Base-by-base conservation (phyloP, 2,113 vertebrate genomes). In the Gopherus evgoodei region DNA sequence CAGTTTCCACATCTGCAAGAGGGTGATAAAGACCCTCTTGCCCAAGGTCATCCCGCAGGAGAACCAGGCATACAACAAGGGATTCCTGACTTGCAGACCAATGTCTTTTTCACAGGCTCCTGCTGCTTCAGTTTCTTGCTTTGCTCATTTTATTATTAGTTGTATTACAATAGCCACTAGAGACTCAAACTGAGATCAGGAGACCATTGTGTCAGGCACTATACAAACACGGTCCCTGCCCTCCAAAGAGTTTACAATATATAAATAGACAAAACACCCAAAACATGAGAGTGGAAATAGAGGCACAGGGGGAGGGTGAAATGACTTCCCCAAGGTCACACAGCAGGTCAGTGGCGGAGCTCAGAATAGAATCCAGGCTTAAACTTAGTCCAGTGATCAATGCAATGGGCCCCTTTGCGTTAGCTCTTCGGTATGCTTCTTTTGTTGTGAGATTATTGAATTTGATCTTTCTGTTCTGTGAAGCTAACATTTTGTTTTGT, bases 151-250 rank as follows among this genome's bases (percentile, higher is more conserved):
- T 24, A 4, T 57, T 38, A 53, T 11, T 80, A n/a, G 35, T 84
- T 57, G 22, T 16, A 16, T 0, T 4, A 22, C 25, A 47, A 14
- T 11, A 81, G 13, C 19, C 44, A 54, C n/a, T 11, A 25, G 24
- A 52, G 19, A 25, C 44, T 65, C 44, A 0, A 19, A 86, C 11
- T 76, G 38, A 76, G 5, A 25, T 44, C 86, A 24, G n/a, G 4
- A 19, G 42, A 11, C 44, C 2, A 6, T 2, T 13, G 81, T 22
- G 1, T 3, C 5, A 29, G 0, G 0, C 57, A 65, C n/a, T 78
- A 86, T 10, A 1, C 0, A 6, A 47, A 44, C 22, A 21, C 13
- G 22, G 5, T 4, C 50, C 87, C 25, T 62, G 27, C 31, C 31
- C 42, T 49, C 17, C 78, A 14, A 19, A 59, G 72, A 72, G 14